These are phyloP conservation scores for Vulpes ferrilata DNA, from an alignment of 2,113 vertebrate species.

Conservation along the genomic window DNA sequence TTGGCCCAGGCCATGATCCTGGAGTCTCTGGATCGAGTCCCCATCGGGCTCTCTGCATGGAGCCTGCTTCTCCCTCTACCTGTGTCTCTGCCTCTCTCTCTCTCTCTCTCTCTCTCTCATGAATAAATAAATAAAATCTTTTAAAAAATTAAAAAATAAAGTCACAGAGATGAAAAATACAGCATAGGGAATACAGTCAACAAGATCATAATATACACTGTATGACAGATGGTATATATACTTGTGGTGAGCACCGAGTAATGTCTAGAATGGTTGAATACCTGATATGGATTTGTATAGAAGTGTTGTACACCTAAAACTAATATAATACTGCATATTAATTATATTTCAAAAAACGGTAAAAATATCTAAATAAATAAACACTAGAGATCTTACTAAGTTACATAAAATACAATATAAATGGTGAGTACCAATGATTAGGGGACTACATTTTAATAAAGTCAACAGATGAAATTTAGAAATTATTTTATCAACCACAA, in stretches of 20 bases:
- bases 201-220: background rate
- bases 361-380: background rate
- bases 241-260: background rate
- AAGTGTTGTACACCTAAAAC: background rate
- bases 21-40: background rate
- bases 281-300: background rate
- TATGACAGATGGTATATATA: background rate
- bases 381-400: background rate
- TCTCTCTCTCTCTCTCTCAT: background rate
- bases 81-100: background rate
- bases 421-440: background rate
- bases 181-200: background rate
- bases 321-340: background rate
- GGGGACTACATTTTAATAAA: constrained; percentile 5
- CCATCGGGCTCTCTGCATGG: background rate
- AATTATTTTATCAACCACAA: background rate
- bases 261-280: background rate
- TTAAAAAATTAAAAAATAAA: background rate
- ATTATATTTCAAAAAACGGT: background rate
- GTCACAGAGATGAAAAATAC: background rate
- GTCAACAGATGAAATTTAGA: constrained; percentile 12
- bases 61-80: background rate
- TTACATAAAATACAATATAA: background rate
- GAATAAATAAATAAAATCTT: background rate
- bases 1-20: background rate